Conservation (phyloP, 2,113 vertebrate species). For the Saccopteryx bilineata region DNA sequence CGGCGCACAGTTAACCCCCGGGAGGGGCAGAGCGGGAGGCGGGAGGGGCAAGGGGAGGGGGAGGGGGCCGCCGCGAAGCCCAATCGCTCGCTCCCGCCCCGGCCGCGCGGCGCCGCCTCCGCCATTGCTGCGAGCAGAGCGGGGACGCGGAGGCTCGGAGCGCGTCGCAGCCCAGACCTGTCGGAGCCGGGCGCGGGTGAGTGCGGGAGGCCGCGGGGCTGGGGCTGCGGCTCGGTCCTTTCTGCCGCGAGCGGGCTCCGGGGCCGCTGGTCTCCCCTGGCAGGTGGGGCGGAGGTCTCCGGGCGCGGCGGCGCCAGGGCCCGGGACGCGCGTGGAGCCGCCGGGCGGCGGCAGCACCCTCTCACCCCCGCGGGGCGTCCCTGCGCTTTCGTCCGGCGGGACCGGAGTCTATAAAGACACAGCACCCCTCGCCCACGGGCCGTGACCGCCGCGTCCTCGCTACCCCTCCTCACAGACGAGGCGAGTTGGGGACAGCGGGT, state of each 20-base stretch:
- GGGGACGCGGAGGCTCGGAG: slow-evolving; percentile 58
- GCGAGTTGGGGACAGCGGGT: not conserved
- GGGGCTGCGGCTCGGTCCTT: not conserved
- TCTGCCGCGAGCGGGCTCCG: not conserved
- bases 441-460: not conserved
- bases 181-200: slow-evolving; percentile 66
- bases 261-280: no score
- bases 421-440: not conserved
- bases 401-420: not conserved
- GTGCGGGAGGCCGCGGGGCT: not conserved
- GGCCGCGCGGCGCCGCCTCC: slow-evolving; percentile 75
- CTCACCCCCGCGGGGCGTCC: not conserved
- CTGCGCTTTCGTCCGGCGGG: not conserved
- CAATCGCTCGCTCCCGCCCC: slow-evolving; percentile 51
- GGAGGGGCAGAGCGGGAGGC: slow-evolving; percentile 33
- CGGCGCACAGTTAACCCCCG: slow-evolving; percentile 25
- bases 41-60: slow-evolving; percentile 46
- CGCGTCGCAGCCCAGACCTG: slow-evolving; percentile 52
- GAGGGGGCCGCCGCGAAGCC: slow-evolving; percentile 60
- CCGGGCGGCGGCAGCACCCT: slow-evolving; percentile 24
- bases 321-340: not conserved
- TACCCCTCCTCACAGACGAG: not conserved
- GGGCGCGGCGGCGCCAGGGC: not conserved
- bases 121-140: slow-evolving; percentile 73
- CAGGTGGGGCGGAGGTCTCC: not conserved